Evolutionary conservation across 2,113 vertebrate genomes (phyloP), one percentile per base, ranked within the genome.

Genomic region (Platichthys stellatus): DNA sequence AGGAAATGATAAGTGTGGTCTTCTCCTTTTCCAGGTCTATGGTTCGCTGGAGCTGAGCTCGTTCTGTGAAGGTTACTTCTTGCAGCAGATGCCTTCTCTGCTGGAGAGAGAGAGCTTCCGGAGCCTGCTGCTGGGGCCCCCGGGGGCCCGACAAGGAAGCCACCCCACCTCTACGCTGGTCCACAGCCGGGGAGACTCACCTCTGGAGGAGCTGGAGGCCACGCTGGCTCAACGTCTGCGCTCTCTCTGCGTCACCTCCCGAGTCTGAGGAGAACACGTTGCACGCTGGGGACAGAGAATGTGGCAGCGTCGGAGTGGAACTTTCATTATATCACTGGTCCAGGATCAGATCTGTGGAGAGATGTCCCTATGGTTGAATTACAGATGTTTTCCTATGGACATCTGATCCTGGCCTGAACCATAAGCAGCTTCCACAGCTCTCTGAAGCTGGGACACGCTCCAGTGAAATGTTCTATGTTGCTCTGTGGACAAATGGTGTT

Each of bases 21-120:
- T 17, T 74, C 40, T 79, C 13, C 58, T 40, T 4, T 2, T 53
- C 38, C 89, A 99, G 98, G 95, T 94, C 23, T 95, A 97, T 80
- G 95, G 94, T 0, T 96, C 96, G 0, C 88, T 92, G 0, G 96
- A 98, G 69, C 94, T 99, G n/a, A 94, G 94, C 72, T 92, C 95
- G 0, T 96, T 97, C 84, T 98, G 97, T 0, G 96, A 98, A 69
- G 96, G 96, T 74, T 99, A 95, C 95, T 99, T 99, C 94, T 93
- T 99, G 76, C 95, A 98, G 90, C 96, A 97, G 88, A 97, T 98
- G 97, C 93, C 92, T 35, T 89, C 93, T 0, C 92, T 99, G 17
- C 88, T 99, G 54, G 96, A 98, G 67, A 95, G 93, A 79, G 98
- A 99, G 69, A 85, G 93, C 0, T 98, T 98, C 93, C 95, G 91